Percentiles rank a stretch among this genome's conserved stretches.
These are phyloP conservation scores for Philantomba maxwellii DNA, from an alignment of 2,113 vertebrate genomes.

Conservation along the genomic window DNA sequence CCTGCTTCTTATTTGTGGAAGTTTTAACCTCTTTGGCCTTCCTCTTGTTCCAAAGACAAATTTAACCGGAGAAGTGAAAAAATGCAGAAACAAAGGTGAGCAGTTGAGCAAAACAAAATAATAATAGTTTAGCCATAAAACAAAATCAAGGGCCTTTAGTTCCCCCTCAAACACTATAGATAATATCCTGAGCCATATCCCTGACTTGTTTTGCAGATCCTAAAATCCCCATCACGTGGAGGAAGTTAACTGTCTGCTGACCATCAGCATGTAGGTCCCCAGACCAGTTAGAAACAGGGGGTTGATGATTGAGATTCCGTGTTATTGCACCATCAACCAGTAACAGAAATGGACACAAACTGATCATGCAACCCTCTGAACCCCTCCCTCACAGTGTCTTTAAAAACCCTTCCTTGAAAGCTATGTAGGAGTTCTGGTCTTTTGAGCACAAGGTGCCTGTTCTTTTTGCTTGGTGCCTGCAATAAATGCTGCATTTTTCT, in stretches of 20 bases:
- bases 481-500: background rate
- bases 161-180: background rate
- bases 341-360: background rate
- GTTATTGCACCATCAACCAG: background rate
- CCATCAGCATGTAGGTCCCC: background rate
- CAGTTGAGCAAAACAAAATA: background rate
- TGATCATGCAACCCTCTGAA: background rate
- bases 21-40: background rate
- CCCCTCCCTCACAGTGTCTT: background rate
- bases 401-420: background rate
- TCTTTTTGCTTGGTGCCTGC: background rate
- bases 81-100: background rate
- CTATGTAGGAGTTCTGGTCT: background rate
- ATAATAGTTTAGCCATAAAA: background rate
- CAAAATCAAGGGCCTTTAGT: background rate
- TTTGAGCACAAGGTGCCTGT: background rate
- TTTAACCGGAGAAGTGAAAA: background rate
- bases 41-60: background rate
- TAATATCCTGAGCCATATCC: background rate
- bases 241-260: background rate
- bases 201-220: background rate
- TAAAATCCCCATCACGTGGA: background rate
- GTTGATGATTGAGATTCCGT: background rate
- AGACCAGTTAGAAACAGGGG: background rate
- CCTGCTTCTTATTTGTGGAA: background rate